Percentiles rank a stretch among this genome's conserved stretches.
These are phyloP conservation scores for Drosophila bocqueti DNA, from an alignment of 1,140 invertebrate genomes.

Conservation along the genomic window DNA sequence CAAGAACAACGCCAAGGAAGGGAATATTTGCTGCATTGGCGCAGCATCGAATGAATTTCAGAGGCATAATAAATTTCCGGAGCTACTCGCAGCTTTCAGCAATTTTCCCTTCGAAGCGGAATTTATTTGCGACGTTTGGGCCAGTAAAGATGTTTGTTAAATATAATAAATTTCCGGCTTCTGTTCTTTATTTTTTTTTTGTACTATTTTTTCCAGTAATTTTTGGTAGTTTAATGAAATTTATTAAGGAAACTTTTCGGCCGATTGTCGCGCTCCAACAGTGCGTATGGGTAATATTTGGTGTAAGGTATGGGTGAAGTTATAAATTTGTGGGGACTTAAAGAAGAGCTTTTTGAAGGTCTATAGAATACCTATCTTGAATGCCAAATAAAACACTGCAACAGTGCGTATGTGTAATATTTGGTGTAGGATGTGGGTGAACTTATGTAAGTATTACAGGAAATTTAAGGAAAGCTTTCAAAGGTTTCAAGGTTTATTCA, in stretches of 20 bases:
- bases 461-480: not conserved
- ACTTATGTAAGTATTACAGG: too few species aligned
- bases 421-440: too few species aligned
- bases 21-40: conserved; percentile 54
- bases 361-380: not conserved
- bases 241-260: conserved; percentile 43
- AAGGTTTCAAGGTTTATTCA: not conserved
- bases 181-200: conserved; percentile 15
- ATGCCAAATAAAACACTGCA: too few species aligned
- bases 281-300: conserved; percentile 33
- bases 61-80: conserved; percentile 64
- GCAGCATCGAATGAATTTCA: conserved; percentile 67
- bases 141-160: conserved; percentile 67
- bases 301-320: not conserved
- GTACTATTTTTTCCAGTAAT: conserved; percentile 25
- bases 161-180: conserved; percentile 67
- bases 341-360: not conserved
- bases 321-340: not conserved
- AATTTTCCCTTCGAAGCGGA: conserved; percentile 45
- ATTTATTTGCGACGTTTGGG: conserved; percentile 69
- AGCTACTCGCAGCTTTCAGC: conserved; percentile 53
- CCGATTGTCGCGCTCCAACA: conserved; percentile 12
- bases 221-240: conserved; percentile 52
- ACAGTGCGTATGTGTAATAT: too few species aligned
- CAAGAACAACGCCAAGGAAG: conserved; percentile 36